These are phyloP conservation scores for Abrostola triplasia DNA, from an alignment of 2,888 invertebrate species.

Conservation along the genomic window DNA sequence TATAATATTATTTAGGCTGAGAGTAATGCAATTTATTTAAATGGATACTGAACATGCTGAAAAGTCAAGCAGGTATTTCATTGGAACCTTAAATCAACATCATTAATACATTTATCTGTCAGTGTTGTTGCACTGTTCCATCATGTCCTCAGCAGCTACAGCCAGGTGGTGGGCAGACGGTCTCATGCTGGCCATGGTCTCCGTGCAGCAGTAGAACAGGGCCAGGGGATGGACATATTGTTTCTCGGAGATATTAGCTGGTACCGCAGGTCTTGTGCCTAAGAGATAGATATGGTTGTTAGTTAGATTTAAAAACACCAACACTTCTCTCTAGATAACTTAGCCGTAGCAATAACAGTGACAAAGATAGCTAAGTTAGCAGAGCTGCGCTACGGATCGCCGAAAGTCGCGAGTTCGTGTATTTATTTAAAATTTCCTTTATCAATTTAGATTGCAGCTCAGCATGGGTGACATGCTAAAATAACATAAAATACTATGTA, in stretches of 20 bases:
- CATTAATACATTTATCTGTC: neutral
- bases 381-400: no score
- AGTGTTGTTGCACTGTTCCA: constrained; percentile 42
- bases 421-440: no score
- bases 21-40: no score
- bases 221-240: constrained; percentile 90
- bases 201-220: constrained; percentile 92
- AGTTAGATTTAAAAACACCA: neutral
- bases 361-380: no score
- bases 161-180: constrained; percentile 89
- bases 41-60: neutral
- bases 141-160: constrained; percentile 75
- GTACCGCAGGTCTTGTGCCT: constrained; percentile 92
- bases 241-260: constrained; percentile 88
- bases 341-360: neutral
- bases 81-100: no score
- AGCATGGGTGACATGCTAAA: no score
- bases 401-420: no score
- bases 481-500: no score
- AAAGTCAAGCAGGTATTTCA: no score
- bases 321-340: neutral
- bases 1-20: no score
- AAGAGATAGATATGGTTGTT: neutral
- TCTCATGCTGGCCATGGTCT: constrained; percentile 86
- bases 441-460: no score